Conservation (phyloP, 2,888 invertebrate species). For the Xestia rhomboidea region DNA sequence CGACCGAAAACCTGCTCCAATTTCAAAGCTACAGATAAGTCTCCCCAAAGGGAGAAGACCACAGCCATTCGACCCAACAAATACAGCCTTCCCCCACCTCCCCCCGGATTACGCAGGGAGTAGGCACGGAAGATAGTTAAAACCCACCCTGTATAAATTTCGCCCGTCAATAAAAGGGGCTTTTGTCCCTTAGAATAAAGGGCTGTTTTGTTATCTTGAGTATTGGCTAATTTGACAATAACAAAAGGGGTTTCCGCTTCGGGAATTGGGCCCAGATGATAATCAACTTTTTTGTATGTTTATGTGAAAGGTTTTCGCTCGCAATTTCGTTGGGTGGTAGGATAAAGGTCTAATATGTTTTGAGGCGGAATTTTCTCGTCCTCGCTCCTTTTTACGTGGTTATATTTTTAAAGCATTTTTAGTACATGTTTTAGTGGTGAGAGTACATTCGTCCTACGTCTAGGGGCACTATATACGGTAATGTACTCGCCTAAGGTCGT, state of each 20-base stretch:
- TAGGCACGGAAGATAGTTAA: conserved; percentile 87
- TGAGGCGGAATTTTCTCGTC: conserved; percentile 44
- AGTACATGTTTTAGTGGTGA: neutral
- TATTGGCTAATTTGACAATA: conserved; percentile 91
- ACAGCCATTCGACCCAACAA: conserved; percentile 63
- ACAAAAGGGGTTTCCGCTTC: conserved; percentile 88
- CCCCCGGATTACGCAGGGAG: conserved; percentile 80
- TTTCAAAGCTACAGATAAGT: conserved; percentile 74
- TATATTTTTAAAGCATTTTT: conserved; percentile 14
- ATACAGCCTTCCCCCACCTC: conserved; percentile 64
- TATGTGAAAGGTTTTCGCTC: conserved; percentile 73
- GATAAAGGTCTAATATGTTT: conserved; percentile 58
- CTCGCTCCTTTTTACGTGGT: conserved; percentile 22
- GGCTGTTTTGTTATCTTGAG: conserved; percentile 91
- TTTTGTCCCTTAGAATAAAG: conserved; percentile 87
- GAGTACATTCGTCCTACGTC: neutral
- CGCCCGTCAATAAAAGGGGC: conserved; percentile 88
- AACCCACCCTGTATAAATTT: conserved; percentile 88
- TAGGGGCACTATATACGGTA: too few species aligned
- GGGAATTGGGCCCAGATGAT: conserved; percentile 86
- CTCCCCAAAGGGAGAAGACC: conserved; percentile 69
- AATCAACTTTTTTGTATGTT: conserved; percentile 85
- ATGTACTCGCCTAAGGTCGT: too few species aligned
- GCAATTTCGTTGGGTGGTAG: conserved; percentile 75
- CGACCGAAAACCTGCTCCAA: conserved; percentile 68